Base-by-base conservation (phyloP, 2,797 vertebrate genomes). In the Tenualosa thibaudeaui region DNA sequence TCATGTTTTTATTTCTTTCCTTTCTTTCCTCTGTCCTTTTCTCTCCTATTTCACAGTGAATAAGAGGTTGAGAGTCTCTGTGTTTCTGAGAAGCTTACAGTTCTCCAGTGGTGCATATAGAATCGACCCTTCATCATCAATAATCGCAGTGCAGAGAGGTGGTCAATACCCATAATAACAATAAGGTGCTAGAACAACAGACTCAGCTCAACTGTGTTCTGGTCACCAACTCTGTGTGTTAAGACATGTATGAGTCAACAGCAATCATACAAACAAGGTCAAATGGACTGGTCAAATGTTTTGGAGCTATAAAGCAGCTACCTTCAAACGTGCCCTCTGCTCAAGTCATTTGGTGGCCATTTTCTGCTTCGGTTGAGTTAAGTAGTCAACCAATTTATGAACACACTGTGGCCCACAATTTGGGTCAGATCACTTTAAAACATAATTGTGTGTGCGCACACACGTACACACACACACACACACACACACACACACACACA, bases 281-380 rank as follows among this genome's bases (percentile, higher is more conserved):
- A 75, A 75, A 43, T 54, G 9, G 3, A 50, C 49, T 50, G 49
- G 49, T 31, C 49, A 50, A 50, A 50, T 54, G 1, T 51, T 51
- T 31, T 37, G 15, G 3, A 71, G 65, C 5, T 37, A 75, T 17
- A 13, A 75, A 40, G 68, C 15, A 5, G 1, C 24, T 43, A 8
- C 8, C 15, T 43, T 75, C 68, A 75, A 75, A 75, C 17, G 68
- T 75, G 68, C 12, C 40, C 37, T 43, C 31, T 60, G 22, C 24
- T n/a, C n/a, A 17, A 43, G 68, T 75, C 17, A 75, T 43, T 75
- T 13, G 37, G 19, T 31, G 15, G 13, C 37, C 40, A 75, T 75
- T 75, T 75, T 75, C 68, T 75, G 68, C 68, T n/a, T 75, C 62
- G 13, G 62, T 15, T 68, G 24, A 68, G 62, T 68, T 68, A 31